Evolutionary conservation across 2,113 vertebrate genomes (phyloP), one percentile per base, ranked within the genome.

Genomic region (Hemicordylus capensis): DNA sequence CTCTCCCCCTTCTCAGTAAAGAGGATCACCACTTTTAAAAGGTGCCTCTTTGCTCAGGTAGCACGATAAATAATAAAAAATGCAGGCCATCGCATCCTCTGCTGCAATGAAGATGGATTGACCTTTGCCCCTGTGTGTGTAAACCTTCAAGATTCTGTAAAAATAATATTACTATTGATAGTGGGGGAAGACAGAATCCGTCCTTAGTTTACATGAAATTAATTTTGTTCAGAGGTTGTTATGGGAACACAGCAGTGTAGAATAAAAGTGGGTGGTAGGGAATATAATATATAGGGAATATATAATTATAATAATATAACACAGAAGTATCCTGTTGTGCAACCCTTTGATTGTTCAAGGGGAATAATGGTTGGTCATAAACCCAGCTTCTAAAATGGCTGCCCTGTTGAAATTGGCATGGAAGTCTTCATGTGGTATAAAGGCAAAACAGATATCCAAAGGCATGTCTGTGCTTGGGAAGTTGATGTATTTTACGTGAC

Each of bases 401-500:
- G 3, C 66, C 91, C 72, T 76, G 73, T 22, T 90, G 76, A 86
- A 76, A 76, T n/a, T 61, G 88, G 90, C 90, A 89, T 87, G 28
- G 72, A 80, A 83, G 76, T 76, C 85, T 88, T 90, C 8, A 44
- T 51, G 24, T 63, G 66, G 76, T 89, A 69, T 37, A 66, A 70
- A 87, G 63, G 81, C 84, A 67, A 89, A 89, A 84, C 87, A 81
- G 84, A 91, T 92, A 85, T 94, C 94, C 90, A 83, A 92, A 89
- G 91, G 89, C 92, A 92, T 91, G 85, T 87, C 74, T 89, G 59
- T 89, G 76, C 15, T 90, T 88, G 87, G 92, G 70, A 39, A 72
- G 85, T 92, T 93, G 90, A 85, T 96, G 17, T 87, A 87, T 95
- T 89, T 88, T 94, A 90, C 88, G 87, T 92, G 93, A 93, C 88